Conservation (phyloP, 2,888 invertebrate species). For the Micoletzkya japonica region DNA sequence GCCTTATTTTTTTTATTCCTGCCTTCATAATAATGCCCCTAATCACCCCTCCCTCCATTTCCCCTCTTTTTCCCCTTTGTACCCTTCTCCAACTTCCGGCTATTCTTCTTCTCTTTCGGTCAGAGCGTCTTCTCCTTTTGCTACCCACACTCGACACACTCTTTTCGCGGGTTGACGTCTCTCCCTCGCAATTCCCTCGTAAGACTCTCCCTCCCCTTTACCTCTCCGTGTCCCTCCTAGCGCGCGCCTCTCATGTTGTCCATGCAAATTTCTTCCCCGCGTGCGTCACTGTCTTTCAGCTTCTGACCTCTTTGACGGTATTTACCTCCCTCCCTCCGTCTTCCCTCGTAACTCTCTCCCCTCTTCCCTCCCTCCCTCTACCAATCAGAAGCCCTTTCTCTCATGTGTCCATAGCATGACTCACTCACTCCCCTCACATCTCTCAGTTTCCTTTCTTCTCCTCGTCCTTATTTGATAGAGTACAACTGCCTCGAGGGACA, state of each 20-base stretch:
- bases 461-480: no score
- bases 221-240: neutral
- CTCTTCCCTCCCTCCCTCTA: constrained; percentile 1
- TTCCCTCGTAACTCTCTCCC: neutral
- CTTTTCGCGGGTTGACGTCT: neutral
- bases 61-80: neutral
- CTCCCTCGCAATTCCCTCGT: neutral
- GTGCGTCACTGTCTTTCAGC: constrained; percentile 7
- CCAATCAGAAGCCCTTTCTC: neutral
- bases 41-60: neutral
- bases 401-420: neutral
- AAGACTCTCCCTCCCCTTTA: neutral
- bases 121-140: constrained; percentile 9
- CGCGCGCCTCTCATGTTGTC: no score
- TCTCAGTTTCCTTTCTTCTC: no score
- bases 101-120: constrained; percentile 18
- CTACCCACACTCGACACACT: constrained; percentile 1
- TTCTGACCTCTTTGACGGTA: constrained; percentile 2
- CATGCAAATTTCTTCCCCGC: neutral
- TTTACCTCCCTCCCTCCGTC: neutral
- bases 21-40: no score
- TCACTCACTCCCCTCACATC: no score
- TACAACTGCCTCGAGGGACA: no score
- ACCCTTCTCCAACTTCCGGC: constrained; percentile 8
- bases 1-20: no score